phyloP scores from a whole-genome alignment of 2,797 vertebrate species.

The Diglossa cyanea region DNA sequence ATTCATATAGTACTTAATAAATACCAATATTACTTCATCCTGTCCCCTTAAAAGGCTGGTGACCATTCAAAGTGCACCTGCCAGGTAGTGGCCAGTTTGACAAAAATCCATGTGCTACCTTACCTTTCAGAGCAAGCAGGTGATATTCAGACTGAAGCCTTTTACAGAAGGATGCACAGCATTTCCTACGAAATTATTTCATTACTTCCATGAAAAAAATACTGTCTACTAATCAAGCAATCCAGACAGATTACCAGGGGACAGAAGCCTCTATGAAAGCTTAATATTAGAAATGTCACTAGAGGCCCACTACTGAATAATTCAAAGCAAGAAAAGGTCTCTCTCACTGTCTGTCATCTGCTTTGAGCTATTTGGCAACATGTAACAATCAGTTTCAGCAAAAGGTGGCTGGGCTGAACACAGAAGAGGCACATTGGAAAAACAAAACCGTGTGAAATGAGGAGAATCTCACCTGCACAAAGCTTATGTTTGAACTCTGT shows the following conservation, averaged over 20 bases:
- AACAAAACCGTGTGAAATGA: neutral
- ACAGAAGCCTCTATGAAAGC: slow-evolving; percentile 16
- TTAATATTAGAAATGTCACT: slow-evolving; percentile 20
- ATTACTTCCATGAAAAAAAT: neutral
- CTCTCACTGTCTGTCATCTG: neutral
- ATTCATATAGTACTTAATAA: neutral
- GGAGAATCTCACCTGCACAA: neutral
- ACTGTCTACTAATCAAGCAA: neutral
- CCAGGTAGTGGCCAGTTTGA: neutral
- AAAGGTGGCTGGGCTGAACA: neutral
- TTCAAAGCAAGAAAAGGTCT: slow-evolving; percentile 11
- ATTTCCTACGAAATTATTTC: neutral
- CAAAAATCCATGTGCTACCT: neutral
- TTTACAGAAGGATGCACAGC: neutral
- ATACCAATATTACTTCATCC: neutral
- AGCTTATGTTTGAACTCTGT: neutral
- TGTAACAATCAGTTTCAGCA: neutral
- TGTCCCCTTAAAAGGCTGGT: neutral
- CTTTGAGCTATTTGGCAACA: neutral
- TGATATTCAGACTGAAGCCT: neutral
- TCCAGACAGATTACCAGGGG: neutral
- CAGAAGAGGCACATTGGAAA: neutral
- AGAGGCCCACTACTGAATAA: slow-evolving; percentile 1
- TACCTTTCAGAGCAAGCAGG: neutral
- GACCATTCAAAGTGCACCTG: neutral